These are phyloP conservation scores for Phymatocera aterrima DNA, from an alignment of 2,888 invertebrate genomes.

Conservation along the genomic window DNA sequence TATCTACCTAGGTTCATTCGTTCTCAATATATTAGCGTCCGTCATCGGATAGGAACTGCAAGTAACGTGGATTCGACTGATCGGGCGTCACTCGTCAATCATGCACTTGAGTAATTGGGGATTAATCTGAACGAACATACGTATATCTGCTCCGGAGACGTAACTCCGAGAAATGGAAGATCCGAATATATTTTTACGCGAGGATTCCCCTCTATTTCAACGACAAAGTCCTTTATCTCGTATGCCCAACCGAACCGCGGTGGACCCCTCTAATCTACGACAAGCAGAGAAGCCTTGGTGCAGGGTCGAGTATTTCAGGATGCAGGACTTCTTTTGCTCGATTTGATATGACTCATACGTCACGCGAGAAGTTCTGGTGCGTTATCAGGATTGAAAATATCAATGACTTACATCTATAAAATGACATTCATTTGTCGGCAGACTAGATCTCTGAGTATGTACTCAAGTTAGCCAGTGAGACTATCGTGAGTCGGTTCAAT, in stretches of 20 bases:
- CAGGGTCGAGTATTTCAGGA: conserved; percentile 14
- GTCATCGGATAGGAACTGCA: not conserved
- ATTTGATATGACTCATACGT: conserved; percentile 20
- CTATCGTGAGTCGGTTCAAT: no score
- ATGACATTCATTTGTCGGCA: conserved; percentile 4
- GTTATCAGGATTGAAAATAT: no score
- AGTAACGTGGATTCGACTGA: not conserved
- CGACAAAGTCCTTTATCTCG: conserved; percentile 13
- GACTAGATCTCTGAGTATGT: no score
- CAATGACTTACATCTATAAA: no score
- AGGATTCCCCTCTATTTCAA: conserved; percentile 16
- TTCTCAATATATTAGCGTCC: not conserved
- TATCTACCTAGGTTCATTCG: not conserved
- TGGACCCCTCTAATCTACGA: conserved; percentile 9
- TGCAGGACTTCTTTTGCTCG: conserved; percentile 13
- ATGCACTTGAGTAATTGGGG: not conserved
- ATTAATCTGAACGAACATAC: not conserved
- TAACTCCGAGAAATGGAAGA: not conserved
- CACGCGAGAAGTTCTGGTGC: no score
- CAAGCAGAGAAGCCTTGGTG: conserved; percentile 27
- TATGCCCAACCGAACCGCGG: not conserved
- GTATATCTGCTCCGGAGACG: not conserved
- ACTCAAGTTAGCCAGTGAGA: no score
- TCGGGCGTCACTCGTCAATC: not conserved
- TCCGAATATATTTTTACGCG: conserved; percentile 14